Evolutionary conservation across 1,140 invertebrate genomes (phyloP).

Genomic region (Magallana angulata): DNA sequence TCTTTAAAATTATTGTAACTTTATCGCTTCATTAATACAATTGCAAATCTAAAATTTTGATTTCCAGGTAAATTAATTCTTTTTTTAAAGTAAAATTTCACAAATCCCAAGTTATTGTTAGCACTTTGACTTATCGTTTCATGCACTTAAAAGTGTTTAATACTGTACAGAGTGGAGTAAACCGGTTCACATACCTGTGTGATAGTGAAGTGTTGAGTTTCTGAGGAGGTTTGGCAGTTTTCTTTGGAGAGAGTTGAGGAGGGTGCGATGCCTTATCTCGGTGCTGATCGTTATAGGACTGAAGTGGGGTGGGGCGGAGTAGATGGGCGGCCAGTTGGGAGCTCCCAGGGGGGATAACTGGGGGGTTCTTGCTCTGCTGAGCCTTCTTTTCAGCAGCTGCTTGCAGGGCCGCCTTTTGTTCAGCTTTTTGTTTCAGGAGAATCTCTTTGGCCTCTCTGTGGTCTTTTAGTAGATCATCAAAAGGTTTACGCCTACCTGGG

Average conservation of each 20-base stretch:
- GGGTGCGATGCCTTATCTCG: neutral
- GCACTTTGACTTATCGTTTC: no score
- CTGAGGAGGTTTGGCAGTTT: slow-evolving; percentile 31
- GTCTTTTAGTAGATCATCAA: slow-evolving; percentile 89
- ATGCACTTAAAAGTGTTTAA: no score
- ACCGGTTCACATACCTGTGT: neutral
- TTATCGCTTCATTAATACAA: no score
- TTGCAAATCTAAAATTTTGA: no score
- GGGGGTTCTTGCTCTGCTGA: slow-evolving; percentile 4
- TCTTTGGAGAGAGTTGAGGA: slow-evolving; percentile 25
- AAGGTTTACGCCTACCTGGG: slow-evolving; percentile 87
- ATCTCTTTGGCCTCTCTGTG: slow-evolving; percentile 84
- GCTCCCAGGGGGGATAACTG: slow-evolving; percentile 40
- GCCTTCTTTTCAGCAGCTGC: slow-evolving; percentile 53
- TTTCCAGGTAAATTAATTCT: no score
- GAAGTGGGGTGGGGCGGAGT: neutral
- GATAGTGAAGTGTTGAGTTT: neutral
- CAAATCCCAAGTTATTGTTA: no score
- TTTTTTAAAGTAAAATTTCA: no score
- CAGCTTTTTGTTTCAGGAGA: slow-evolving; percentile 72
- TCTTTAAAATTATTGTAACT: no score
- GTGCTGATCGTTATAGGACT: slow-evolving; percentile 4
- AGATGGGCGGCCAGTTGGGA: slow-evolving; percentile 40
- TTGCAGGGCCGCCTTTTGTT: slow-evolving; percentile 61
- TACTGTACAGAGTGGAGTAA: no score